phyloP scores from a whole-genome alignment of 1,140 invertebrate genomes.

The Brachionus manjavacas region DNA sequence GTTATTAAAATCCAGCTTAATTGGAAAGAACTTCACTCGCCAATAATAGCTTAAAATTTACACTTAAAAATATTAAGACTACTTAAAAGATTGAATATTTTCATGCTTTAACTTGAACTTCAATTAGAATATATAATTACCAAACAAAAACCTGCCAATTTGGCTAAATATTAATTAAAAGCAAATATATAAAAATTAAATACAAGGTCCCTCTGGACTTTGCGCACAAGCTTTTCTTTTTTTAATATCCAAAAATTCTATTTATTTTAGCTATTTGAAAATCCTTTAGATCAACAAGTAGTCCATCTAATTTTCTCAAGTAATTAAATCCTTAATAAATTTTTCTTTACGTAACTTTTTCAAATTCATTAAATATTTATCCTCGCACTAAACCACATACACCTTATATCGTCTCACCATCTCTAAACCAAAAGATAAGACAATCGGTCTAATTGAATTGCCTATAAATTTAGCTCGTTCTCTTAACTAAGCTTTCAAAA shows the following conservation, averaged over 20 bases:
- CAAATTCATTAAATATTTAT: slow-evolving; percentile 35
- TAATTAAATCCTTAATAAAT: slow-evolving; percentile 38
- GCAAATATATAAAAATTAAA: slow-evolving; percentile 4
- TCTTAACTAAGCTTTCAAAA: not conserved
- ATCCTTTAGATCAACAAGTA: slow-evolving; percentile 32
- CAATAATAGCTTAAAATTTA: not conserved
- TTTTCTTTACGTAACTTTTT: slow-evolving; percentile 8
- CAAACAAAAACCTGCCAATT: not conserved
- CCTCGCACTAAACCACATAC: not conserved
- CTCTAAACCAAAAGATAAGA: not conserved
- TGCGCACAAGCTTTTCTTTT: not conserved
- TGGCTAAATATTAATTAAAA: not conserved
- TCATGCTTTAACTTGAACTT: not conserved
- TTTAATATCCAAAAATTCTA: not conserved
- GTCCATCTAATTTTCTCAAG: not conserved
- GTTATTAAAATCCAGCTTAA: too few relatives aligned
- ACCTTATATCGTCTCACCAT: not conserved
- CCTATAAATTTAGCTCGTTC: not conserved
- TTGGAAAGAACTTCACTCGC: too few relatives aligned
- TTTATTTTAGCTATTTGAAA: slow-evolving; percentile 6
- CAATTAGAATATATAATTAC: not conserved
- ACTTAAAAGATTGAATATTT: not conserved
- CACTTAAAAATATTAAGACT: not conserved
- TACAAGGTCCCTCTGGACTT: not conserved
- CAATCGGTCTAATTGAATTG: not conserved